A percentile compares a stretch with the other conserved stretches of the same genome.
Evolutionary conservation across 2,797 vertebrate species (phyloP).

Genomic region (Chelmon rostratus): DNA sequence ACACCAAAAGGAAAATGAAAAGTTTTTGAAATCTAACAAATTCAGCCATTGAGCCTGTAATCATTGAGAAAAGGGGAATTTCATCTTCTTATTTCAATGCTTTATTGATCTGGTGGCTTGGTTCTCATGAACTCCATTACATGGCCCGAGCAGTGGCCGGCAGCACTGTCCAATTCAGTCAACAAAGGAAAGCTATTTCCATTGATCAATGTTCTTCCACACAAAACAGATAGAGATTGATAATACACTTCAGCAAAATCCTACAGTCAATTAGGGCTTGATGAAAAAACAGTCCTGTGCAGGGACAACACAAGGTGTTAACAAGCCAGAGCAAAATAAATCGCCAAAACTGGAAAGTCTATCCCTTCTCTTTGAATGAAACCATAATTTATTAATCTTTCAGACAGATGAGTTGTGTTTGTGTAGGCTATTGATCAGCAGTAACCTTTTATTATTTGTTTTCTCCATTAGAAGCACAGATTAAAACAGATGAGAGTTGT

Average conservation of each 20-base stretch:
- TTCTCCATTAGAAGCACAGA: conserved; percentile 80
- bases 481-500: conserved; percentile 82
- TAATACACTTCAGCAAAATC: conserved; percentile 86
- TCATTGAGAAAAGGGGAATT: conserved; percentile 78
- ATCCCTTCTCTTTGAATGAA: conserved; percentile 71
- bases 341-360: conserved; percentile 67
- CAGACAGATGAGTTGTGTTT: conserved; percentile 74
- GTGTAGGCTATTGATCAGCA: conserved; percentile 79
- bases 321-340: conserved; percentile 76
- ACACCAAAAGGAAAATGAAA: conserved; percentile 72
- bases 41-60: conserved; percentile 72
- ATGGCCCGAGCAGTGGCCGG: conserved; percentile 70
- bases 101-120: conserved; percentile 83
- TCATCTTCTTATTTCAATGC: conserved; percentile 84
- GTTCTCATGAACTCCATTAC: conserved; percentile 83
- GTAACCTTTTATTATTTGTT: conserved; percentile 83
- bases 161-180: conserved; percentile 83
- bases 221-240: conserved; percentile 87
- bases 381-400: conserved; percentile 83
- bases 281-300: conserved; percentile 78
- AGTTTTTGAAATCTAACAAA: conserved; percentile 76
- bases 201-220: conserved; percentile 87
- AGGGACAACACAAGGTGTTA: conserved; percentile 76
- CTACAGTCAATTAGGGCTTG: conserved; percentile 84
- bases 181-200: conserved; percentile 86